These are phyloP conservation scores for Mustela nigripes DNA, from an alignment of 2,113 vertebrate genomes.

Conservation along the genomic window DNA sequence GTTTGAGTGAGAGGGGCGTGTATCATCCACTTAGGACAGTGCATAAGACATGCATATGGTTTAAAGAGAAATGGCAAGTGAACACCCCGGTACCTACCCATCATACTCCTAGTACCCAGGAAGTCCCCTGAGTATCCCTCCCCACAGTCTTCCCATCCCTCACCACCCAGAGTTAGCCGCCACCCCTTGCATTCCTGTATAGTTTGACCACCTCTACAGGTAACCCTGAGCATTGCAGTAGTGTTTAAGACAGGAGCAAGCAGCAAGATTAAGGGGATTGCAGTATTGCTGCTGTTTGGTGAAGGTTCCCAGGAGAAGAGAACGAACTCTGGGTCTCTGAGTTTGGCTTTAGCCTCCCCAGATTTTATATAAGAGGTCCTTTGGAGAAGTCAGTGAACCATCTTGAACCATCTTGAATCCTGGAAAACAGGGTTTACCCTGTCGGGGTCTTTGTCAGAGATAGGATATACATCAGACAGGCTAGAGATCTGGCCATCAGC, in stretches of 20 bases:
- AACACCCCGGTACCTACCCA: neutral
- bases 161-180: neutral
- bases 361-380: neutral
- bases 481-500: neutral
- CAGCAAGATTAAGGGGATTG: neutral
- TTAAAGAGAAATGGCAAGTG: neutral
- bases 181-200: neutral
- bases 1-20: neutral
- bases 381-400: constrained; percentile 8
- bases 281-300: neutral
- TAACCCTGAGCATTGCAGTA: neutral
- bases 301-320: neutral
- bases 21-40: neutral
- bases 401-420: neutral
- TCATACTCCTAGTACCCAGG: neutral
- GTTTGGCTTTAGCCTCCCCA: neutral
- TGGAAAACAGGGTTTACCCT: neutral
- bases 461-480: neutral
- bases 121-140: neutral
- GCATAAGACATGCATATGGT: fast-evolving
- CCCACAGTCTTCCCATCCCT: neutral
- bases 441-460: neutral
- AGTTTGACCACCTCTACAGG: neutral
- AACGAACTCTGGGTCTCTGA: neutral
- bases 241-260: neutral